Conservation (phyloP, 2,797 vertebrate species). For the Pampus argenteus region DNA sequence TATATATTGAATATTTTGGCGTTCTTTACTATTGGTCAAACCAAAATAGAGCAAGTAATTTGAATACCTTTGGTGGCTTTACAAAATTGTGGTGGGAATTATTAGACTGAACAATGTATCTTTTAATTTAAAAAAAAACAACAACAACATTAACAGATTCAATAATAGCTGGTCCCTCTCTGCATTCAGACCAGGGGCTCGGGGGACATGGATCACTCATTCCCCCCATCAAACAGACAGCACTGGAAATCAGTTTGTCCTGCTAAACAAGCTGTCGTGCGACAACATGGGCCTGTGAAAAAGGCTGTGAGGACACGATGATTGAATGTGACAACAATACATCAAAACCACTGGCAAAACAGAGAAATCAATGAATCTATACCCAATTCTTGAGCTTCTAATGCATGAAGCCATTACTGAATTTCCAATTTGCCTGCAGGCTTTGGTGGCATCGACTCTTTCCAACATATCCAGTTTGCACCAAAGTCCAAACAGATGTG, state of each 20-base stretch:
- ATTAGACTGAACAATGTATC: no score
- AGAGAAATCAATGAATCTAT: slow-evolving; percentile 58
- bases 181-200: slow-evolving; percentile 53
- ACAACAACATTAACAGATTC: no score
- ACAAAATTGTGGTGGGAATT: no score
- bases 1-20: background rate
- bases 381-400: slow-evolving; percentile 25
- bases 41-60: no score
- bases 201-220: slow-evolving; percentile 42
- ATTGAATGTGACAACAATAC: slow-evolving; percentile 10
- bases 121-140: no score
- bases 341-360: slow-evolving; percentile 4
- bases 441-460: slow-evolving; percentile 13
- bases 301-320: background rate
- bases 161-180: slow-evolving; percentile 30
- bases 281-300: background rate
- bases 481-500: background rate
- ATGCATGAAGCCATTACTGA: slow-evolving; percentile 53
- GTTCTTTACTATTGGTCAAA: no score
- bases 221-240: slow-evolving; percentile 31
- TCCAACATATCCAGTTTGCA: slow-evolving; percentile 18
- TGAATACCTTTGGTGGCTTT: no score
- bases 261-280: slow-evolving; percentile 31
- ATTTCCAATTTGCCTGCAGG: slow-evolving; percentile 49
- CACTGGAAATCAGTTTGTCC: slow-evolving; percentile 34